Evolutionary conservation across 2,888 invertebrate species (phyloP).

Genomic region (Leptarthrus brevirostris): DNA sequence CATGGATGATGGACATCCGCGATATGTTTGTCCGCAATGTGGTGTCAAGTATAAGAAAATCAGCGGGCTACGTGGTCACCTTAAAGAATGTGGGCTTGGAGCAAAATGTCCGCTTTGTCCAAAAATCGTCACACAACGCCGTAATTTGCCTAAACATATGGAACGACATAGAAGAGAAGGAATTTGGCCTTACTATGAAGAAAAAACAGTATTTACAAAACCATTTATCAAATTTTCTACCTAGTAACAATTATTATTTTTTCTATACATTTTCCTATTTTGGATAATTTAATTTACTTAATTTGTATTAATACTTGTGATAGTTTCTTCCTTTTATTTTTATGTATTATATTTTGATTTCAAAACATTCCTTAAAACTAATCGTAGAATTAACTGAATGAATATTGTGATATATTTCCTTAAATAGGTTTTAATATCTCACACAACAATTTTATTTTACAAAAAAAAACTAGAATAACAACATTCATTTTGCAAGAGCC

Average conservation of each 20-base stretch:
- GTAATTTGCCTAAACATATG: slow-evolving; percentile 59
- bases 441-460: too few relatives aligned
- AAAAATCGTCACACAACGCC: slow-evolving; percentile 58
- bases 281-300: background rate
- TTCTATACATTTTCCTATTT: background rate
- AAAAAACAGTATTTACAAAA: slow-evolving; percentile 4
- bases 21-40: slow-evolving; percentile 58
- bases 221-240: slow-evolving; percentile 3
- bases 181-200: slow-evolving; percentile 23
- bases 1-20: slow-evolving; percentile 58
- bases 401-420: background rate
- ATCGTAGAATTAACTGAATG: background rate
- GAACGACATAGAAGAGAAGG: slow-evolving; percentile 55
- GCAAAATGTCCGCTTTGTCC: slow-evolving; percentile 59
- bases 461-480: too few relatives aligned
- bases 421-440: background rate
- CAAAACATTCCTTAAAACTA: background rate
- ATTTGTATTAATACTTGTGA: slow-evolving; percentile 34
- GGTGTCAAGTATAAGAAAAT: slow-evolving; percentile 59
- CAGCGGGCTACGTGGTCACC: slow-evolving; percentile 57
- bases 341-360: background rate
- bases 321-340: slow-evolving; percentile 8
- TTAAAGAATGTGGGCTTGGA: slow-evolving; percentile 59
- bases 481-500: too few relatives aligned
- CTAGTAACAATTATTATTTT: background rate